Evolutionary conservation across 2,113 vertebrate genomes (phyloP).

Genomic region (Laticauda laticaudata): DNA sequence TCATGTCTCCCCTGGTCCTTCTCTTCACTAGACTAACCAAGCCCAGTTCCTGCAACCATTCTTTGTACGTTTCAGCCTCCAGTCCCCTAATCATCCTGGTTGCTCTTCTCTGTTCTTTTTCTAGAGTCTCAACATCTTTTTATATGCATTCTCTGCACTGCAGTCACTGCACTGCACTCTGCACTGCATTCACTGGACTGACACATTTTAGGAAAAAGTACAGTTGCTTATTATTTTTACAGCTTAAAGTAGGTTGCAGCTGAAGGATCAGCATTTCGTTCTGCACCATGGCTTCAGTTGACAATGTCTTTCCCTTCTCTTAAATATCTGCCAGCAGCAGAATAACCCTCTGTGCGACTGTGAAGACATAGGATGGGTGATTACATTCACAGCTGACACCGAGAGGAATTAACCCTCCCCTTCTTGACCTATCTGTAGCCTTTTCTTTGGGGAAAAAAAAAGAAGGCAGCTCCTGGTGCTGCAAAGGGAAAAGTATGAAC

Average conservation of each 20-base stretch:
- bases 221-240: neutral
- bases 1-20: no score
- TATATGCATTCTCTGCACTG: neutral
- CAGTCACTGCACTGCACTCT: neutral
- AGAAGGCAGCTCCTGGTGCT: neutral
- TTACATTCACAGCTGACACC: neutral
- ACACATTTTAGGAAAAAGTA: neutral
- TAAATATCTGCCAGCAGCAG: neutral
- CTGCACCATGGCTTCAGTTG: constrained; percentile 21
- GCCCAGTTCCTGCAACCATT: no score
- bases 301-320: neutral
- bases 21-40: no score
- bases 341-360: neutral
- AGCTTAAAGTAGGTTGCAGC: neutral
- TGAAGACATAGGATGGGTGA: accelerated
- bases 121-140: no score
- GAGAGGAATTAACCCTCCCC: neutral
- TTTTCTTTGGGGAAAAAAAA: neutral
- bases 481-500: neutral
- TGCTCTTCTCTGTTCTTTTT: no score
- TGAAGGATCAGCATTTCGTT: neutral
- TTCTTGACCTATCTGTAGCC: neutral
- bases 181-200: neutral
- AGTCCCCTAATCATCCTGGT: no score
- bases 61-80: no score